Conservation (phyloP, 2,113 vertebrate genomes). For the Paratilapia polleni region DNA sequence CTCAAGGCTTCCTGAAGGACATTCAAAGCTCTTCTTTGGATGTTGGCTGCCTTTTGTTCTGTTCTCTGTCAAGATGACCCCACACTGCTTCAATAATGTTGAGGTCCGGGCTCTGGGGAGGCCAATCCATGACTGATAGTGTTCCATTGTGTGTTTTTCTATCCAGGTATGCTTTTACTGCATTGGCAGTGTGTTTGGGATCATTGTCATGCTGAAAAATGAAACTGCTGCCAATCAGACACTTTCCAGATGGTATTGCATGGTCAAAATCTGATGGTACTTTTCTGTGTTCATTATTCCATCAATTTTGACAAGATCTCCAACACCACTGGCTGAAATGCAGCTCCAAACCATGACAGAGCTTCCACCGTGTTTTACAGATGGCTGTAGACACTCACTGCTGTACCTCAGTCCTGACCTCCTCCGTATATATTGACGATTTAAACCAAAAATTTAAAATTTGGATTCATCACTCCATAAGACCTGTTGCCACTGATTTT, state of each 20-base stretch:
- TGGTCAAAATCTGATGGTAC: neutral
- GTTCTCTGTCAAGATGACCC: too few species aligned
- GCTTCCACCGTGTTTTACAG: neutral
- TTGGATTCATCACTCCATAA: neutral
- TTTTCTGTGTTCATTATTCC: neutral
- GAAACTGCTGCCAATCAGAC: too few species aligned
- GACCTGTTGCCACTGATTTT: neutral
- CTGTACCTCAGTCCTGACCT: neutral
- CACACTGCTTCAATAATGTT: too few species aligned
- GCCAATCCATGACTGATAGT: too few species aligned
- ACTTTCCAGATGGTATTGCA: neutral
- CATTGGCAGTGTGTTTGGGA: too few species aligned
- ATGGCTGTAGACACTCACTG: neutral
- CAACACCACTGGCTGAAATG: neutral
- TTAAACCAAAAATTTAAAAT: neutral
- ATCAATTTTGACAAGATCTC: neutral
- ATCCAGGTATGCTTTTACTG: too few species aligned
- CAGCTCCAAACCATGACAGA: neutral
- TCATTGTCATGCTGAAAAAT: too few species aligned
- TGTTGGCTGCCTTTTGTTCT: too few species aligned
- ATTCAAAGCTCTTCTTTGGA: too few species aligned
- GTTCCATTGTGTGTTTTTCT: too few species aligned
- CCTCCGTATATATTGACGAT: neutral
- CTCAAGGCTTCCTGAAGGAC: too few species aligned
- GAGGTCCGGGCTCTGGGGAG: too few species aligned